Base-by-base conservation (phyloP, 1,140 invertebrate species). In the Teleogryllus occipitalis region DNA sequence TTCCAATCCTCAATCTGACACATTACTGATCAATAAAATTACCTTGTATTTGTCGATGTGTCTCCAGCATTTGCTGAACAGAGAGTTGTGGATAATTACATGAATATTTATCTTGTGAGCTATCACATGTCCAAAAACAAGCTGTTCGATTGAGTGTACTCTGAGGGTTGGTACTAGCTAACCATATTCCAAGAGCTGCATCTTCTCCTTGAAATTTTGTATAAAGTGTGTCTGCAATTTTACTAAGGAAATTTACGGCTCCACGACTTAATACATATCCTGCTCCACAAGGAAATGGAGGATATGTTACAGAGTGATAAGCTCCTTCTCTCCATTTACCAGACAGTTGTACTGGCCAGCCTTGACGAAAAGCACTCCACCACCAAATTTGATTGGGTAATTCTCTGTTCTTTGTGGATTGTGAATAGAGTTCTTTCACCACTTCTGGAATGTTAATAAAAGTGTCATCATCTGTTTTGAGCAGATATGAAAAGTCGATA, bases 381-480 rank as follows among this genome's bases (percentile, higher is more conserved):
- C 80, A 81, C 54, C 54, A 65, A 65, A 65, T 65, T 65, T 65
- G 54, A 65, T 65, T 7, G 2, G 18, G 18, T 3, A 65, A 18
- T 65, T 18, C 54, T 18, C 18, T 65, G 18, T 65, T 65, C 18
- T 65, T 10, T 18, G 10, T 10, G 18, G 54, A 65, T 65, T 27
- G 8, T 22, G 73, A n/a, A 18, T 80, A 46, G 72, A 82, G 21
- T 47, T 76, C 77, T 46, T 75, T 47, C 47, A 74, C 7, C 0
- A 82, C 78, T 72, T 74, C 65, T 46, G 73, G 72, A 15, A 82
- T 49, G 65, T 82, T 79, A 46, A 82, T 54, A 46, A 81, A 82
- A 12, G 78, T 80, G 65, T 82, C 82, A 79, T 82, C 82, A 82
- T 82, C 82, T 4, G 82, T 82, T 78, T 82, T 82, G 77, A 82